Base-by-base conservation (phyloP, 2,888 invertebrate species). In the Chaetogeoica ovagalla region DNA sequence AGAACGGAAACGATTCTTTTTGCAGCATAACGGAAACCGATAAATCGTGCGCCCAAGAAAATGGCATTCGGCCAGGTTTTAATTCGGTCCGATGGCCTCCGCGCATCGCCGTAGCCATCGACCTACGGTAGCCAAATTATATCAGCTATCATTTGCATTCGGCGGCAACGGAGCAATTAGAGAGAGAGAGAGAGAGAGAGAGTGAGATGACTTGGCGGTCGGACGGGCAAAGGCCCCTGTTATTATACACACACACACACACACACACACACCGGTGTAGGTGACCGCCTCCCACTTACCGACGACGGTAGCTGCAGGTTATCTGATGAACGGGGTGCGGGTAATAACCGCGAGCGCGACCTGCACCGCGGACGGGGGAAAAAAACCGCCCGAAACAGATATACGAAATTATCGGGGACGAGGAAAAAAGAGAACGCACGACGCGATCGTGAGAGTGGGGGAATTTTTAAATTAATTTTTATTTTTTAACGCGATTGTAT, bases 11-110 rank as follows among this genome's bases (percentile, higher is more conserved):
- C 71, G 71, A 55, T 79, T 71, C 62, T 79, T 77, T 77, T 62
- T 62, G 52, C 62, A 30, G 30, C 30, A 4, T 30, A 30, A 59
- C 70, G 62, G 55, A 79, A 63, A 79, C 70, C 79, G 63, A 71
- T 79, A 79, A 79, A 79, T 79, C 79, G 60, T 23, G 39, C 5
- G 39, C 5, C 71, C 71, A 11, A 79, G 70, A 63, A 65, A 79
- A 79, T 71, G 79, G 79, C 79, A 57, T 43, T 39, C 39, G 65
- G 48, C 79, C 79, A 79, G 71, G 71, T 70, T 79, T 79, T 71
- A 79, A 71, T 79, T 79, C 79, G 63, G 79, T 65, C 71, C 63
- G 71, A 13, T 71, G 48, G 9, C 62, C 68, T 19, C 15, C 30
- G 6, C 0, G 39, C 52, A 4, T 68, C n/a, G 30, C 39, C 23